These are phyloP conservation scores for Saturnia pavonia DNA, from an alignment of 2,888 invertebrate genomes.

Conservation along the genomic window DNA sequence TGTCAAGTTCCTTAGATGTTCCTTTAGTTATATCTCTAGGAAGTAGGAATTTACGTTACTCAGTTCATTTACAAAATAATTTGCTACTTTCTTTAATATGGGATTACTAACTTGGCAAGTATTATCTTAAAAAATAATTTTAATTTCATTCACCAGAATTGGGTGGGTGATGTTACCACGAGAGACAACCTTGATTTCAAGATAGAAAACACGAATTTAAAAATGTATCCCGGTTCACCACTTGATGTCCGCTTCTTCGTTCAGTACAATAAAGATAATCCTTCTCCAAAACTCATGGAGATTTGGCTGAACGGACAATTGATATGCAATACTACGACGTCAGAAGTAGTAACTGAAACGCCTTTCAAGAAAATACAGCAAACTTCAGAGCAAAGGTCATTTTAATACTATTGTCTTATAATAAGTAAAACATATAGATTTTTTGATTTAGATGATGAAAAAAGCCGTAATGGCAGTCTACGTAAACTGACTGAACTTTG, in stretches of 20 bases:
- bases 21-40: too few relatives aligned
- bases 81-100: too few relatives aligned
- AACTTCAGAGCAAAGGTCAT: neutral
- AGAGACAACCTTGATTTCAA: constrained; percentile 12
- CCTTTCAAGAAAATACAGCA: too few relatives aligned
- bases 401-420: neutral
- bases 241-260: constrained; percentile 6
- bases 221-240: neutral
- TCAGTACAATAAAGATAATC: neutral
- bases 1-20: too few relatives aligned
- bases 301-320: constrained; percentile 9
- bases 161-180: constrained; percentile 11
- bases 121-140: too few relatives aligned
- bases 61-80: too few relatives aligned
- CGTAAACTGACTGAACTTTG: neutral
- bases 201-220: constrained; percentile 4
- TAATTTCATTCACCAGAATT: constrained; percentile 10
- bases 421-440: neutral
- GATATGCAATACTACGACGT: constrained; percentile 6
- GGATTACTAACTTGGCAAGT: too few relatives aligned
- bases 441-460: too few relatives aligned
- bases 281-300: neutral
- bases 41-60: too few relatives aligned
- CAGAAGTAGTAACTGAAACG: neutral
- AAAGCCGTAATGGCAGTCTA: too few relatives aligned